These are phyloP conservation scores for Dicyrtoma fusca DNA, from an alignment of 2,888 invertebrate genomes.

Conservation along the genomic window DNA sequence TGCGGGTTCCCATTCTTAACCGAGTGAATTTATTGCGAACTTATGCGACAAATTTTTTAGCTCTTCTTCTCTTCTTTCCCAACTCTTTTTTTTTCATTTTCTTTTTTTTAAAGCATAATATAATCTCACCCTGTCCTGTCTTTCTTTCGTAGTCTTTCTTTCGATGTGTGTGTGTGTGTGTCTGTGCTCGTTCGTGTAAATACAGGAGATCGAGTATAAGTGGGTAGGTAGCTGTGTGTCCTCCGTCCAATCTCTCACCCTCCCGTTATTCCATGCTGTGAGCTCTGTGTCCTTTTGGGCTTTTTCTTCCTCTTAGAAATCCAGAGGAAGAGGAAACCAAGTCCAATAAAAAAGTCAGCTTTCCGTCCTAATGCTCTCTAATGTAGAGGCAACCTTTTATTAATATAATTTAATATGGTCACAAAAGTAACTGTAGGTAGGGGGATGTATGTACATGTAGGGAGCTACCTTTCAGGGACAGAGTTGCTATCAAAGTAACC, in stretches of 20 bases:
- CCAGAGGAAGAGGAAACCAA: constrained; percentile 19
- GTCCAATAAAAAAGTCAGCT: constrained; percentile 30
- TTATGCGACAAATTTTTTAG: constrained; percentile 49
- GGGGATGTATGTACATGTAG: too few species aligned
- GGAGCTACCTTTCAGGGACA: too few species aligned
- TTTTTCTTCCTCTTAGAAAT: constrained; percentile 26
- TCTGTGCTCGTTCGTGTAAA: neutral
- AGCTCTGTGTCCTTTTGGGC: neutral
- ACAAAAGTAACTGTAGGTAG: neutral
- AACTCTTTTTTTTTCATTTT: constrained; percentile 16
- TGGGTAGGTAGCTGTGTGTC: too few species aligned
- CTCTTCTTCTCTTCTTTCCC: constrained; percentile 17
- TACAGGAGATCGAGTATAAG: neutral
- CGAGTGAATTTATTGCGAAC: constrained; percentile 55
- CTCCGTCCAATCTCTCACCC: neutral
- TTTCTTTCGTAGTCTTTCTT: neutral
- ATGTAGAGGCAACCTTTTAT: constrained; percentile 35
- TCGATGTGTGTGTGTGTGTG: neutral
- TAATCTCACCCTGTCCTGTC: neutral
- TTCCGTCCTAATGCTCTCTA: constrained; percentile 26
- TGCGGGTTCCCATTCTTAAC: constrained; percentile 44
- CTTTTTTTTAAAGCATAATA: neutral
- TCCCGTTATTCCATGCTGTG: constrained; percentile 4
- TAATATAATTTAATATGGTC: constrained; percentile 33
- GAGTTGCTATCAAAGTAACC: too few species aligned